These are phyloP conservation scores for Ptychobarbus kaznakovi DNA, from an alignment of 2,797 vertebrate genomes.

Conservation along the genomic window DNA sequence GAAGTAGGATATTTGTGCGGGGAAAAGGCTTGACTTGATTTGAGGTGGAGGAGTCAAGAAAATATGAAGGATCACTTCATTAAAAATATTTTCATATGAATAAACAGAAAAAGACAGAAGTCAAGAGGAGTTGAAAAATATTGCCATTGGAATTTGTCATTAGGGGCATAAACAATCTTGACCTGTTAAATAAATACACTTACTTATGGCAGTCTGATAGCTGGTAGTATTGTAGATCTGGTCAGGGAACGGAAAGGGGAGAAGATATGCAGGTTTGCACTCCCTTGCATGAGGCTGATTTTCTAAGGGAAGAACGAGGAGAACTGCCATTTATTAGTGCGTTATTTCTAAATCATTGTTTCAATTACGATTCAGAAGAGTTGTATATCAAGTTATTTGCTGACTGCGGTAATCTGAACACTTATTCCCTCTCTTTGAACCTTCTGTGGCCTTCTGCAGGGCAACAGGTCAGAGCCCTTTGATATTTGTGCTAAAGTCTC, in stretches of 20 bases:
- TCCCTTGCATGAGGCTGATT: constrained; percentile 87
- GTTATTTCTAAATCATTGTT: neutral
- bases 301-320: constrained; percentile 73
- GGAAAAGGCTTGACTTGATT: neutral
- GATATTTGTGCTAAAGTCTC: constrained; percentile 3
- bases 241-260: constrained; percentile 88
- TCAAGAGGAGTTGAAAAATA: neutral
- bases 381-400: neutral
- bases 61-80: neutral
- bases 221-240: constrained; percentile 86
- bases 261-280: constrained; percentile 90
- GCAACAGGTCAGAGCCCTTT: constrained; percentile 11
- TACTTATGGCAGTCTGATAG: constrained; percentile 90
- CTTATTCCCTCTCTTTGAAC: neutral
- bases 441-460: neutral
- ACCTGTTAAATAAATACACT: constrained; percentile 61
- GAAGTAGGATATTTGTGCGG: neutral
- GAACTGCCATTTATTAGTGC: neutral
- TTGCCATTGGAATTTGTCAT: neutral
- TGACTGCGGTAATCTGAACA: neutral
- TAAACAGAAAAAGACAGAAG: neutral
- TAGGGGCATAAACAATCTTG: neutral
- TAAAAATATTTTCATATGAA: neutral
- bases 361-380: neutral
- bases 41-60: neutral